These are phyloP conservation scores for Notodonta dromedarius DNA, from an alignment of 2,888 invertebrate genomes.

Conservation along the genomic window DNA sequence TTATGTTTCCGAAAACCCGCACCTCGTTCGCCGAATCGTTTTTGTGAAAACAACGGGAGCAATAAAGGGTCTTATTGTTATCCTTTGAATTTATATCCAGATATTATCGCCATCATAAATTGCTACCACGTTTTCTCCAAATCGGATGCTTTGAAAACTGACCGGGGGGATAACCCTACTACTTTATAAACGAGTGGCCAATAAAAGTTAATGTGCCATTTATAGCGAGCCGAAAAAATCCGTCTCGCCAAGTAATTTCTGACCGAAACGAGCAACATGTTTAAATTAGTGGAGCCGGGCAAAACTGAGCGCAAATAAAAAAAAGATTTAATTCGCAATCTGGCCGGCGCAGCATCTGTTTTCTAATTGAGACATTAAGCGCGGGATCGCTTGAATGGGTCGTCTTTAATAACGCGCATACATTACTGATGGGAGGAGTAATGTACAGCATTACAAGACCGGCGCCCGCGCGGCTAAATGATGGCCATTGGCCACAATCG, in stretches of 20 bases:
- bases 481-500: conserved; percentile 73
- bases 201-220: conserved; percentile 52
- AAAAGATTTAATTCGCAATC: conserved; percentile 65
- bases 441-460: conserved; percentile 61
- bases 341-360: conserved; percentile 64
- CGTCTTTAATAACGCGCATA: conserved; percentile 75
- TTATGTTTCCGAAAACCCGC: conserved; percentile 70
- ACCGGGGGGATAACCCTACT: conserved; percentile 58
- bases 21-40: conserved; percentile 72
- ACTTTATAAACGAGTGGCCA: conserved; percentile 50
- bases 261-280: conserved; percentile 38
- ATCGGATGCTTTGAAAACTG: conserved; percentile 71
- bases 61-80: conserved; percentile 83
- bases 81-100: conserved; percentile 83
- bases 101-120: conserved; percentile 81
- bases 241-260: conserved; percentile 28
- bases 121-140: conserved; percentile 70
- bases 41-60: conserved; percentile 80
- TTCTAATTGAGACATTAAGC: conserved; percentile 80
- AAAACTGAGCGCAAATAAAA: conserved; percentile 54
- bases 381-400: conserved; percentile 67
- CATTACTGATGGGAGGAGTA: conserved; percentile 68
- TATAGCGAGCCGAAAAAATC: conserved; percentile 31
- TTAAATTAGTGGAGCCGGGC: conserved; percentile 46
- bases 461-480: conserved; percentile 64